phyloP scores from a whole-genome alignment of 2,113 vertebrate species.

The Vidua chalybeata region DNA sequence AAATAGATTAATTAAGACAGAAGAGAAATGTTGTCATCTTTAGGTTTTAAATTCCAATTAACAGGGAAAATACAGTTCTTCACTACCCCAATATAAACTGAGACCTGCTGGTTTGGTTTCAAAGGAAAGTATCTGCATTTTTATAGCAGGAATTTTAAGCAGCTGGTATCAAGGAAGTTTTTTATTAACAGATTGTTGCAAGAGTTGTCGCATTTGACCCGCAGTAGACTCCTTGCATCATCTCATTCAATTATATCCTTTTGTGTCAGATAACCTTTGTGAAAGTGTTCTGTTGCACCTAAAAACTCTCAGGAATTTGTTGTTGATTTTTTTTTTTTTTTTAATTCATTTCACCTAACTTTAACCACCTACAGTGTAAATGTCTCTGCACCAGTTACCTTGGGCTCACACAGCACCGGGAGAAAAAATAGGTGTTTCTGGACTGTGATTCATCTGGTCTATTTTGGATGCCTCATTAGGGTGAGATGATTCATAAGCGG shows the following conservation, averaged over 20 bases:
- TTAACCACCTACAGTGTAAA: background rate
- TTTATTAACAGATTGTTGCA: background rate
- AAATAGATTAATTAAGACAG: constrained; percentile 18
- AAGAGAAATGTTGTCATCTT: background rate
- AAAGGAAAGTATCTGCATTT: background rate
- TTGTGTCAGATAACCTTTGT: background rate
- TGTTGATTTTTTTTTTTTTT: background rate
- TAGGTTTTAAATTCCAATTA: background rate
- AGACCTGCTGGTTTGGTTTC: background rate
- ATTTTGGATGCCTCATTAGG: constrained; percentile 29
- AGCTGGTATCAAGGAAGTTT: background rate
- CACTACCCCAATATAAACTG: background rate
- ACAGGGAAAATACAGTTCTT: background rate
- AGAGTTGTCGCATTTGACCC: background rate
- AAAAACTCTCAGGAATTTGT: background rate
- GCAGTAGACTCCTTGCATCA: background rate
- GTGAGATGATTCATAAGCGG: background rate
- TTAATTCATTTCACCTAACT: background rate
- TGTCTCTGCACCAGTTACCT: background rate
- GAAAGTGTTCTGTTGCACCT: background rate
- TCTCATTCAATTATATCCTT: background rate
- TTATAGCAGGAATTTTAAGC: background rate
- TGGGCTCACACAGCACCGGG: background rate
- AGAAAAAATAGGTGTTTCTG: constrained; percentile 44
- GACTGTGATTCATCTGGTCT: constrained; percentile 44